Percentiles rank a stretch among this genome's conserved stretches.
Conservation (phyloP, 1,140 invertebrate species). For the Lineus longissimus region DNA sequence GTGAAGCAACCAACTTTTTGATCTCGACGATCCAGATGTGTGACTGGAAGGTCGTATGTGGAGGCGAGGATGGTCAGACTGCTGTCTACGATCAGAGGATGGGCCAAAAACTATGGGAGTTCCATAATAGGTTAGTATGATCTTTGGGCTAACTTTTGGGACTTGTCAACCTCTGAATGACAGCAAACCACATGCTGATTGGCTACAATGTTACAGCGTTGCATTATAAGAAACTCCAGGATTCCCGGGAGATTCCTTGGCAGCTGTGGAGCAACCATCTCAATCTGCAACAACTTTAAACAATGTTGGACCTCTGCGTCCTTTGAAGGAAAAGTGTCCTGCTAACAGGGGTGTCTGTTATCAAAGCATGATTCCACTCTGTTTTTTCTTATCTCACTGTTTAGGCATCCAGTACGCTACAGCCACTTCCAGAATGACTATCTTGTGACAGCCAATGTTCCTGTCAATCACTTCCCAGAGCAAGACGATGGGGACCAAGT, state of each 20-base stretch:
- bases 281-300: no score
- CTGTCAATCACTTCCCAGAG: constrained; percentile 28
- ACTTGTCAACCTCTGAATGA: no score
- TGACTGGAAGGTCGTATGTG: constrained; percentile 43
- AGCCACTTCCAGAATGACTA: constrained; percentile 28
- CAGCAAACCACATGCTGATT: no score
- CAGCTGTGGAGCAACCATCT: no score
- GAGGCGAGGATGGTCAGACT: constrained; percentile 40
- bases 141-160: not conserved
- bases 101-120: constrained; percentile 43
- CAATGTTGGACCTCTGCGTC: no score
- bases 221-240: no score
- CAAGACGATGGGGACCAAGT: constrained; percentile 20
- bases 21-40: constrained; percentile 36
- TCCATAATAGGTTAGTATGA: constrained; percentile 39
- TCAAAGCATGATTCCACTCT: no score
- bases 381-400: no score
- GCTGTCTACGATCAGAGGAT: constrained; percentile 46
- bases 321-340: no score
- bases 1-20: not conserved
- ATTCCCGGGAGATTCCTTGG: no score
- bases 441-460: constrained; percentile 37
- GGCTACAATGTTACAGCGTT: no score
- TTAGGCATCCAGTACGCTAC: constrained; percentile 32
- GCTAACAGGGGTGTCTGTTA: no score